Base-by-base conservation (phyloP, 1,140 invertebrate species). In the Drosophila mojavensis region DNA sequence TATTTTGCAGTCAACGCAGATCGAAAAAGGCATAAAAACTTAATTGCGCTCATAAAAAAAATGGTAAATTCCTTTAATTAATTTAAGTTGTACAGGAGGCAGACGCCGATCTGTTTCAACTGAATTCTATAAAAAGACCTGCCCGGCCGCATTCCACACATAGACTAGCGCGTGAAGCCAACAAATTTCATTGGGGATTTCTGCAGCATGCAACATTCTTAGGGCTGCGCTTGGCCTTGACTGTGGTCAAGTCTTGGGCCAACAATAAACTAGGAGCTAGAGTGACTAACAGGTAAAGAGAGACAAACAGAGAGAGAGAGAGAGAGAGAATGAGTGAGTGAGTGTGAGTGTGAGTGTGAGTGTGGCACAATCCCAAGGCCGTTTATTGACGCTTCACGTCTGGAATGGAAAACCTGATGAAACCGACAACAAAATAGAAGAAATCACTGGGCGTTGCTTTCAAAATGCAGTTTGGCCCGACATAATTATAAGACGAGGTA, bases 221-320 rank as follows among this genome's bases (percentile, higher is more conserved):
- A 28, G 28, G 2, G 39, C 33, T 43, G 36, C 50, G 6, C 36
- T 47, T 43, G 68, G 60, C 68, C 74, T 76, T 76, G 68, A 72
- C 62, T 66, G 62, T 62, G 74, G 51, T 72, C 69, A 72, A 65
- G 73, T 47, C 43, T 59, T 54, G 45, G 13, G 45, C 24, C 47
- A 50, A 56, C 41, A 45, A n/a, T 53, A 17, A 53, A 24, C 17
- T n/a, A 9, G 11, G 62, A 26, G 28, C 6, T 17, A 11, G 17
- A 24, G 36, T 7, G 36, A 39, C 6, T 7, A 45, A 10, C 5
- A 45, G n/a, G 2, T 0, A n/a, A 9, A 11, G 41, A 17, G 24
- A 7, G n/a, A 60, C 10, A 20, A 26, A 30, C 6, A n/a, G 28
- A 30, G 56, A 24, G 26, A 69, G 33, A n/a, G 28, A 30, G 56